A percentile compares a stretch with the other conserved stretches of the same genome.
These are phyloP conservation scores for Urosaurus nigricauda DNA, from an alignment of 2,797 vertebrate species.

Conservation along the genomic window DNA sequence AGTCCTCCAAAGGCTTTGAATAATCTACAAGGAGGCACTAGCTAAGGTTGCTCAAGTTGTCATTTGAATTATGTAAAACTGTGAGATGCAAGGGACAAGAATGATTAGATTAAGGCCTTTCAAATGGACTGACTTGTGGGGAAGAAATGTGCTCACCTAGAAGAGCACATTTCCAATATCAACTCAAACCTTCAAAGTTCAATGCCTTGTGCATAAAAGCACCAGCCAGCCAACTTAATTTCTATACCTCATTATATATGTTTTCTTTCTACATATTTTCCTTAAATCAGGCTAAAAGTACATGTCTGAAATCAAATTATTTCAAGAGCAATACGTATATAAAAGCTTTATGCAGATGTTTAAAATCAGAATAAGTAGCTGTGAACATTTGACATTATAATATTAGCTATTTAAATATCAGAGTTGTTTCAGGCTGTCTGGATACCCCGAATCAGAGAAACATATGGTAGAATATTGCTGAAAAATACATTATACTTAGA, in stretches of 20 bases:
- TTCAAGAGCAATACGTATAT: conserved; percentile 10
- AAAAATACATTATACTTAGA: conserved; percentile 67
- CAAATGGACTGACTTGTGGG: conserved; percentile 16
- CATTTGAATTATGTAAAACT: conserved; percentile 60
- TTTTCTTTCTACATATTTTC: conserved; percentile 24
- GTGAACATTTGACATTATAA: conserved; percentile 36
- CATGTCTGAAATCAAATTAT: conserved; percentile 31
- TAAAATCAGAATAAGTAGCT: conserved; percentile 50
- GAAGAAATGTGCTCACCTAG: conserved; percentile 2
- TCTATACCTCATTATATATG: conserved; percentile 27
- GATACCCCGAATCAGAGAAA: conserved; percentile 44
- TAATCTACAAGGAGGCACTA: conserved; percentile 55
- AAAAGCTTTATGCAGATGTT: conserved; percentile 49
- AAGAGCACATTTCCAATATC: conserved; percentile 27
- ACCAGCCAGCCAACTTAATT: conserved; percentile 31
- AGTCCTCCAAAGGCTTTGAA: conserved; percentile 59
- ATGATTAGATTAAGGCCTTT: conserved; percentile 37
- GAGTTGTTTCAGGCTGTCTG: conserved; percentile 33
- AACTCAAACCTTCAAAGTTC: neutral
- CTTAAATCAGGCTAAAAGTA: conserved; percentile 33
- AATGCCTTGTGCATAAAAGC: neutral
- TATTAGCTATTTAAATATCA: conserved; percentile 51
- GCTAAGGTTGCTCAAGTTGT: conserved; percentile 63
- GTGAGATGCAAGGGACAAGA: conserved; percentile 46
- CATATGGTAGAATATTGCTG: conserved; percentile 51